These are phyloP conservation scores for Drosophila pseudoananassae DNA, from an alignment of 1,140 invertebrate species.

Conservation along the genomic window DNA sequence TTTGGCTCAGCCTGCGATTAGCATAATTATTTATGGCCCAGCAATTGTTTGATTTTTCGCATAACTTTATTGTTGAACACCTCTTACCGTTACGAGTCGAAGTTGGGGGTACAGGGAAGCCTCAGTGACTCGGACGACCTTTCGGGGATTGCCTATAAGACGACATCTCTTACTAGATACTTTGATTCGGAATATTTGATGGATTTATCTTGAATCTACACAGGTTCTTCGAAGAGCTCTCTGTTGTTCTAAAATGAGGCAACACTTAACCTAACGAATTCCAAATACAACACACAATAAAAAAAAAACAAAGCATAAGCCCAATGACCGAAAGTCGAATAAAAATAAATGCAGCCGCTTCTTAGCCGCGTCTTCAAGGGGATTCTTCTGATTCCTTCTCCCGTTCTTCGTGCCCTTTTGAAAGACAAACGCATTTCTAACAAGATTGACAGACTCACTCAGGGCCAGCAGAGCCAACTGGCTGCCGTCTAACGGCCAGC, in stretches of 20 bases:
- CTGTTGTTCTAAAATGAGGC: constrained; percentile 38
- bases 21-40: constrained; percentile 49
- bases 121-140: not conserved
- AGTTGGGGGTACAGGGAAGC: constrained; percentile 11
- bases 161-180: not conserved
- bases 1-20: constrained; percentile 38
- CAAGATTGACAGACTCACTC: constrained; percentile 48
- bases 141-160: too few relatives aligned
- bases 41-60: constrained; percentile 38
- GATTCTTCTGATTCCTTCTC: constrained; percentile 9
- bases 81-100: constrained; percentile 27
- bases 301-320: constrained; percentile 52
- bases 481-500: not conserved
- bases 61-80: constrained; percentile 19
- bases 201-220: too few relatives aligned
- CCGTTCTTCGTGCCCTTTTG: constrained; percentile 38
- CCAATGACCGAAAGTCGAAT: constrained; percentile 58
- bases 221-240: not conserved
- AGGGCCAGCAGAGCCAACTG: constrained; percentile 9
- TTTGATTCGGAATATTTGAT: too few relatives aligned
- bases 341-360: constrained; percentile 60
- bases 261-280: constrained; percentile 16
- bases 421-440: constrained; percentile 59
- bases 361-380: constrained; percentile 10
- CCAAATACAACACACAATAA: constrained; percentile 20